Evolutionary conservation across 2,888 invertebrate species (phyloP), one percentile per base, ranked within the genome.

Genomic region (Spisula subtruncata): DNA sequence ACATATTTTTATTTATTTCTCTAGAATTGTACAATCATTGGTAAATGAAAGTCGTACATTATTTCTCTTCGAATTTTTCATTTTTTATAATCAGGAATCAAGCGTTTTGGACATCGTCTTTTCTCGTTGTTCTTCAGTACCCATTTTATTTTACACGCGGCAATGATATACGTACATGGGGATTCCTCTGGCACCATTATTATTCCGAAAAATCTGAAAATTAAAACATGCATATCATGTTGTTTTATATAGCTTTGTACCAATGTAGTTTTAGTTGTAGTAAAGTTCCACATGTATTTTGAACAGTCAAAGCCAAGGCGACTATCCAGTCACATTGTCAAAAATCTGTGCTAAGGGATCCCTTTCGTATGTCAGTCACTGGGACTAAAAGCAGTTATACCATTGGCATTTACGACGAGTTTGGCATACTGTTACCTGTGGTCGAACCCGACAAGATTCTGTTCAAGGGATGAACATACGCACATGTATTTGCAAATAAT

Each of bases 71-170:
- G 20, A n/a, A 41, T 18, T 41, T 41, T 5, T 32, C 10, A 20
- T 35, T 79, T 8, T 79, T 25, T 66, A 25, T 66, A 41, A 10
- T 75, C 66, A 14, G 83, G 83, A 56, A 83, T 83, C 66, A 32
- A 20, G 46, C 12, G 16, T 41, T 25, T 46, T n/a, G 66, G 83
- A 66, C 83, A 83, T 41, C 83, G 60, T 20, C 2, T 41, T 18
- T 66, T 66, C n/a, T 83, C 66, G 66, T 83, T n/a, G 18, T 46
- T 41, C 14, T 46, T 83, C 25, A 83, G 12, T 56, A 83, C 83
- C 83, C 83, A 83, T 66, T 25, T 60, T 10, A 83, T 66, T 66
- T 46, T 60, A 46, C 83, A 83, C 0, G 25, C 46, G 20, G 60
- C 83, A 1, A 83, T 41, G 16, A 25, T 20, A 25, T 83, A 83